These are phyloP conservation scores for Megastigmus dorsalis DNA, from an alignment of 2,888 invertebrate genomes.

Conservation along the genomic window DNA sequence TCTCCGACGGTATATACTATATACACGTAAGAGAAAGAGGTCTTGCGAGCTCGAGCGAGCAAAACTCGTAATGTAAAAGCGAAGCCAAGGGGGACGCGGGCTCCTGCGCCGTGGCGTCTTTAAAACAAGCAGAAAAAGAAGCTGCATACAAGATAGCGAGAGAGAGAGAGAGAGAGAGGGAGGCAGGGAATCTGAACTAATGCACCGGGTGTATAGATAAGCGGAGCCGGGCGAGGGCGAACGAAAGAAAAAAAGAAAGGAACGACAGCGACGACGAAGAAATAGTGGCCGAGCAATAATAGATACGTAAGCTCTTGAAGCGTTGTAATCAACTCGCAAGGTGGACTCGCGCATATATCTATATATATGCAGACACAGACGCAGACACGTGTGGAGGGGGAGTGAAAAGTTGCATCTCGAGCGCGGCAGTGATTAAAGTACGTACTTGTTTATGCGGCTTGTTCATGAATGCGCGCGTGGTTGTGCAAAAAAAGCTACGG, in stretches of 20 bases:
- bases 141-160: no score
- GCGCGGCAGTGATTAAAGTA: conserved; percentile 27
- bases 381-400: no score
- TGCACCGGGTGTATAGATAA: no score
- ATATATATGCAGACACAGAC: background rate
- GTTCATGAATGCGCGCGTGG: background rate
- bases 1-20: conserved; percentile 56
- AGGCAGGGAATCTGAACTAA: no score
- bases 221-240: conserved; percentile 51
- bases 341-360: background rate
- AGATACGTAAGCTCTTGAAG: conserved; percentile 36
- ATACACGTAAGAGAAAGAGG: conserved; percentile 48
- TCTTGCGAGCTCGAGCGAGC: conserved; percentile 46
- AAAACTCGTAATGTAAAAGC: conserved; percentile 60
- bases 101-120: background rate
- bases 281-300: conserved; percentile 51
- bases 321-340: conserved; percentile 35
- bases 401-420: background rate
- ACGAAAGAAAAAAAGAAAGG: conserved; percentile 7
- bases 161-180: no score
- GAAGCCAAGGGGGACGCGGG: conserved; percentile 53
- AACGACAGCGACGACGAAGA: conserved; percentile 45
- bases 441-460: background rate
- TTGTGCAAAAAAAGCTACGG: background rate
- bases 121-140: no score